Conservation (phyloP, 2,888 invertebrate genomes). For the Nymphalis polychloros region DNA sequence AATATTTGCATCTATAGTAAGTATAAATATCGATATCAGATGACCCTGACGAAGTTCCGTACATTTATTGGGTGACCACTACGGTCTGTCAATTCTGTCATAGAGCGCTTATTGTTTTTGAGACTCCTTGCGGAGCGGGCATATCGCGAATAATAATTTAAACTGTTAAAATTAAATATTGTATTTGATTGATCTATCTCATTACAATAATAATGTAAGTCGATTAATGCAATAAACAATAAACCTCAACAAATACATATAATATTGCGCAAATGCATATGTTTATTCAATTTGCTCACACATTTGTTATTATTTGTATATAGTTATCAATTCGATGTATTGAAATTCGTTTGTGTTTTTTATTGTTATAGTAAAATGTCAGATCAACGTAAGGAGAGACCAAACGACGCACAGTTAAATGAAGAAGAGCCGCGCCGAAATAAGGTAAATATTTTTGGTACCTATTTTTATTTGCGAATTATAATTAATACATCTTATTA, state of each 20-base stretch:
- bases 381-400: conserved; percentile 5
- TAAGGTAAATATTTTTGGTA: conserved; percentile 5
- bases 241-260: background rate
- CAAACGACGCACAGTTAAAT: background rate
- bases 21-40: conserved; percentile 28
- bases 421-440: background rate
- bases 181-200: too few relatives aligned
- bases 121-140: conserved; percentile 34
- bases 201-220: too few relatives aligned
- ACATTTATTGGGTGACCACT: conserved; percentile 37
- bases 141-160: conserved; percentile 28
- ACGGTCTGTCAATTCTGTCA: conserved; percentile 25
- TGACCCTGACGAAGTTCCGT: conserved; percentile 34
- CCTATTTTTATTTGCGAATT: background rate
- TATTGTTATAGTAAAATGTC: conserved; percentile 21
- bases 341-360: background rate
- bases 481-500: background rate
- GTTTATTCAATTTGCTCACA: background rate
- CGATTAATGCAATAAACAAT: background rate
- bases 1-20: conserved; percentile 18
- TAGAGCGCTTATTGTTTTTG: conserved; percentile 41
- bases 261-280: background rate
- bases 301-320: too few relatives aligned
- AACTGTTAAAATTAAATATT: too few relatives aligned
- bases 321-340: too few relatives aligned